These are phyloP conservation scores for Orius insidiosus DNA, from an alignment of 1,140 invertebrate genomes.

Conservation along the genomic window DNA sequence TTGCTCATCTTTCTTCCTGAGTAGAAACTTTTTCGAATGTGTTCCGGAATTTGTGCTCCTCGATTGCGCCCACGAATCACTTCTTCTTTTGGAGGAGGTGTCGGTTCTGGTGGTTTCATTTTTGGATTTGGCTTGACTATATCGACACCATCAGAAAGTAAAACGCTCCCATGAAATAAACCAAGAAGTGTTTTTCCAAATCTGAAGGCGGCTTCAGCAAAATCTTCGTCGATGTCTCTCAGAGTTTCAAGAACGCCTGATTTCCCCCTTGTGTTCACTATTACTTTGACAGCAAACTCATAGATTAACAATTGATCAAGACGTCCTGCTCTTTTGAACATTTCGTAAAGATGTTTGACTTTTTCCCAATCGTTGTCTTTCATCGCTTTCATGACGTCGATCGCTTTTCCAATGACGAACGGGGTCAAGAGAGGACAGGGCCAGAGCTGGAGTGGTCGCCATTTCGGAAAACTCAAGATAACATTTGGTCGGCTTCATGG, in stretches of 20 bases:
- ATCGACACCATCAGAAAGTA: background rate
- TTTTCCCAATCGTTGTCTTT: constrained; percentile 2
- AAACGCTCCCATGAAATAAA: background rate
- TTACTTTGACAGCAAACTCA: background rate
- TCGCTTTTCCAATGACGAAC: background rate
- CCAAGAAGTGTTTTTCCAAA: background rate
- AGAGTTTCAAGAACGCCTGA: background rate
- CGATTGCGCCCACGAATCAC: too few relatives aligned
- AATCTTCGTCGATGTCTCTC: background rate
- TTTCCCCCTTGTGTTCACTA: background rate
- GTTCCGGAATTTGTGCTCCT: too few relatives aligned
- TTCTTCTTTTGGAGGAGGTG: too few relatives aligned
- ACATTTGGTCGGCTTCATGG: too few relatives aligned
- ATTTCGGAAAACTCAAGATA: too few relatives aligned
- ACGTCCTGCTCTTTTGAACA: constrained; percentile 1
- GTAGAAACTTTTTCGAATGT: too few relatives aligned
- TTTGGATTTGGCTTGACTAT: too few relatives aligned
- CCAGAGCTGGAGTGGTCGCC: too few relatives aligned
- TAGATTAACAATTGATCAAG: constrained; percentile 1
- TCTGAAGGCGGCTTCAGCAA: background rate
- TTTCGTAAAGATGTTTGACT: background rate
- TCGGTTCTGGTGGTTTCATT: too few relatives aligned
- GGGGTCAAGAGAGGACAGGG: too few relatives aligned
- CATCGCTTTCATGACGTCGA: background rate
- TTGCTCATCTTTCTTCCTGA: too few relatives aligned